Percentiles rank a stretch among this genome's conserved stretches.
Conservation (phyloP, 2,888 invertebrate species). For the Epinotia bilunana region DNA sequence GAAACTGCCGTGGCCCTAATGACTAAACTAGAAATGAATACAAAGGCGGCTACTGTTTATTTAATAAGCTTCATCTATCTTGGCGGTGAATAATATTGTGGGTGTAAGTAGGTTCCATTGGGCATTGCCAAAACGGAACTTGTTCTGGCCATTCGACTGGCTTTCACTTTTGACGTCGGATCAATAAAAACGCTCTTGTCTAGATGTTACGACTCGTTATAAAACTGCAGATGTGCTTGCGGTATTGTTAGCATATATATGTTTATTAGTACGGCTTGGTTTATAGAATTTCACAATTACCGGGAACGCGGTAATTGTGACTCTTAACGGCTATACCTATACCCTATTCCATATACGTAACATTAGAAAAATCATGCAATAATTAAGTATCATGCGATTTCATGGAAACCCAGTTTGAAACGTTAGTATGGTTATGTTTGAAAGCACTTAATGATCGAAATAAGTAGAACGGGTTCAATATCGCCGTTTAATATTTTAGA, state of each 20-base stretch:
- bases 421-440: too few species aligned
- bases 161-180: conserved; percentile 59
- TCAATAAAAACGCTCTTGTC: conserved; percentile 47
- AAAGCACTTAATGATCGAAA: too few species aligned
- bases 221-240: background rate
- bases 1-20: conserved; percentile 42
- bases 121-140: conserved; percentile 56
- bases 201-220: conserved; percentile 12
- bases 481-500: too few species aligned
- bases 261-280: background rate
- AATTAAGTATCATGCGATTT: too few species aligned
- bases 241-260: background rate
- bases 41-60: conserved; percentile 43
- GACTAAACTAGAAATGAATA: conserved; percentile 32
- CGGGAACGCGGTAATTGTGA: background rate
- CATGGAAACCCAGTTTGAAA: too few species aligned
- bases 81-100: conserved; percentile 29
- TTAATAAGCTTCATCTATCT: conserved; percentile 39
- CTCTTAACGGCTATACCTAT: background rate
- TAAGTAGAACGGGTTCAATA: too few species aligned
- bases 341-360: too few species aligned
- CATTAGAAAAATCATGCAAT: too few species aligned
- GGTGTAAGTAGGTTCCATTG: conserved; percentile 46
- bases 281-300: background rate
- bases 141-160: conserved; percentile 52